Percentiles rank a stretch among this genome's conserved stretches.
These are phyloP conservation scores for Hypocryptadius cinnamomeus DNA, from an alignment of 2,113 vertebrate genomes.

Conservation along the genomic window DNA sequence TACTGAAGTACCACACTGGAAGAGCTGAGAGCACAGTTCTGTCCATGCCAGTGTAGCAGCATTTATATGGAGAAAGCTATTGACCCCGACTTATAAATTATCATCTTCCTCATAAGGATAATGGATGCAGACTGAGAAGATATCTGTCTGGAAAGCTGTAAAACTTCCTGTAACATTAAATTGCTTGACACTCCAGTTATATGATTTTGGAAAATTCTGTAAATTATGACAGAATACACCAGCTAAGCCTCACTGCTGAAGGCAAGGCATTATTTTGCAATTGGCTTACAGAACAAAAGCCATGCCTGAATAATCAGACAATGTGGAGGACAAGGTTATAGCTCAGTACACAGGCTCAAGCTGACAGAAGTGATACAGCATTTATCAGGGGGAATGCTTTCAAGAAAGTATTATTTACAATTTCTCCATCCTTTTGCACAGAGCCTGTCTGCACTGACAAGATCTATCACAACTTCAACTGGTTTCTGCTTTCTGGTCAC, in stretches of 20 bases:
- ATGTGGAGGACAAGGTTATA: not conserved
- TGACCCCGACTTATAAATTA: not conserved
- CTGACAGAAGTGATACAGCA: not conserved
- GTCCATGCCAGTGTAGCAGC: slow-evolving; percentile 35
- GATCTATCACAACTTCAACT: not conserved
- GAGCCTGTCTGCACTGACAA: not conserved
- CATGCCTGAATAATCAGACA: not conserved
- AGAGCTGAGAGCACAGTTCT: not conserved
- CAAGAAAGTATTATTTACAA: not conserved
- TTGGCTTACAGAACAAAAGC: not conserved
- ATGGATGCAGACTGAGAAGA: not conserved
- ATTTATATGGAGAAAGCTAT: slow-evolving; percentile 28
- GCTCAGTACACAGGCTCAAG: not conserved
- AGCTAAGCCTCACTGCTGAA: not conserved
- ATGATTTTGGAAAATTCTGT: not conserved
- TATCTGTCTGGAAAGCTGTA: not conserved
- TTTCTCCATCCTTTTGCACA: slow-evolving; percentile 9
- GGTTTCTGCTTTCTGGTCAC: not conserved
- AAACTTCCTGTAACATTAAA: not conserved
- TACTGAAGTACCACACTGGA: slow-evolving; percentile 25
- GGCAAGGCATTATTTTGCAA: not conserved
- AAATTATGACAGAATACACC: not conserved
- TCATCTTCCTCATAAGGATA: not conserved
- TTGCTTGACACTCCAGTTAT: not conserved
- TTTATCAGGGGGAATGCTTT: slow-evolving; percentile 1